Conservation (phyloP, 2,888 invertebrate species). For the Liposcelis brunnea region DNA sequence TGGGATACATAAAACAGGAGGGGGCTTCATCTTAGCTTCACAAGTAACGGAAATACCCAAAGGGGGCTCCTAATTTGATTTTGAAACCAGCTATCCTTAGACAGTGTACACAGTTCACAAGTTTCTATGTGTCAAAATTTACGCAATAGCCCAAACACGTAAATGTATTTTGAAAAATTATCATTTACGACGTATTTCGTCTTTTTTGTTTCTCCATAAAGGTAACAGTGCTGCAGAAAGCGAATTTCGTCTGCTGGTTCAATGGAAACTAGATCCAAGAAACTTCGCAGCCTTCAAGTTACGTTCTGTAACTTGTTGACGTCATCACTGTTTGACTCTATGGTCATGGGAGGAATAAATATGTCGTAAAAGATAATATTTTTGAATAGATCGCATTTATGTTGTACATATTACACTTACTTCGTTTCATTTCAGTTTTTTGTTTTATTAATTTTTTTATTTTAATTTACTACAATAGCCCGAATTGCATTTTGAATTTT, state of each 20-base stretch:
- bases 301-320: too few species aligned
- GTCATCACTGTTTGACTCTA: too few species aligned
- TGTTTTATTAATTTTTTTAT: background rate
- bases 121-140: background rate
- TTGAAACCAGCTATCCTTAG: background rate
- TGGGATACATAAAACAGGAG: too few species aligned
- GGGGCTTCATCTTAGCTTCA: too few species aligned
- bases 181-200: too few species aligned
- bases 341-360: conserved; percentile 1
- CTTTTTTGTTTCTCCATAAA: background rate
- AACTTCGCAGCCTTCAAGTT: too few species aligned
- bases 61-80: too few species aligned
- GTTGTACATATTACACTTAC: conserved; percentile 7
- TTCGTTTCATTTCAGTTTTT: conserved; percentile 3
- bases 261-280: too few species aligned
- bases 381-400: conserved; percentile 3
- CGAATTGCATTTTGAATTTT: conserved; percentile 8
- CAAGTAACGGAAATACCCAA: too few species aligned
- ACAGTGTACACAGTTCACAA: background rate
- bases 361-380: background rate
- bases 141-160: conserved; percentile 8
- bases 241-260: too few species aligned
- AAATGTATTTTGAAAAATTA: conserved; percentile 2
- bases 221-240: too few species aligned
- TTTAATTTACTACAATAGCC: conserved; percentile 8